A percentile compares a stretch with the other conserved stretches of the same genome.
phyloP scores from a whole-genome alignment of 2,797 vertebrate species.

The Chelon labrosus region DNA sequence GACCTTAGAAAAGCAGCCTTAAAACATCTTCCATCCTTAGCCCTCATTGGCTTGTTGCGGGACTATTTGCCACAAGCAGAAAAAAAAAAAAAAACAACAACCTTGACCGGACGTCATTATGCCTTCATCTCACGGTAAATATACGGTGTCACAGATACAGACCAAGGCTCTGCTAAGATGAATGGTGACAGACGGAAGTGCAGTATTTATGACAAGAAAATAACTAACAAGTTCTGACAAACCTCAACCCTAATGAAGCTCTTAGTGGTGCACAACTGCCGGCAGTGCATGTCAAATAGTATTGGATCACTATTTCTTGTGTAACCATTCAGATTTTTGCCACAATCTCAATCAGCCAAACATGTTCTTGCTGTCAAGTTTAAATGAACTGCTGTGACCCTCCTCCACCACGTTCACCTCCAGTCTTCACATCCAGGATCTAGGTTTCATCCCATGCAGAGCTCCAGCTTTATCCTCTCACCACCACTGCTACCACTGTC shows the following conservation, averaged over 20 bases:
- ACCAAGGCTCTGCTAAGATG: slow-evolving; percentile 34
- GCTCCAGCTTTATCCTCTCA: too few species aligned
- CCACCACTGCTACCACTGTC: too few species aligned
- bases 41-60: slow-evolving; percentile 22
- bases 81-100: slow-evolving; percentile 2
- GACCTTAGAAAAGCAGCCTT: neutral
- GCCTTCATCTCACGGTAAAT: slow-evolving; percentile 41
- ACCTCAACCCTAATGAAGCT: slow-evolving; percentile 41
- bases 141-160: slow-evolving; percentile 26
- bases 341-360: too few species aligned
- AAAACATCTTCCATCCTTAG: slow-evolving; percentile 7
- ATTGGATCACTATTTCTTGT: too few species aligned
- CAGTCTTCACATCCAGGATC: too few species aligned
- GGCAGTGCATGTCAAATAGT: too few species aligned
- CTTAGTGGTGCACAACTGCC: neutral
- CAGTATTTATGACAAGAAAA: slow-evolving; percentile 45
- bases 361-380: too few species aligned
- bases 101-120: slow-evolving; percentile 33
- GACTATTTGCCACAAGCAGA: neutral
- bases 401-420: too few species aligned
- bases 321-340: too few species aligned
- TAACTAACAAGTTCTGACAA: slow-evolving; percentile 24
- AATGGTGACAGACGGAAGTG: slow-evolving; percentile 10
- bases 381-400: too few species aligned
- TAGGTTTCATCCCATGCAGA: too few species aligned